A percentile compares a stretch with the other conserved stretches of the same genome.
Conservation (phyloP, 2,888 invertebrate species). For the Epiperipatus broadwayi region DNA sequence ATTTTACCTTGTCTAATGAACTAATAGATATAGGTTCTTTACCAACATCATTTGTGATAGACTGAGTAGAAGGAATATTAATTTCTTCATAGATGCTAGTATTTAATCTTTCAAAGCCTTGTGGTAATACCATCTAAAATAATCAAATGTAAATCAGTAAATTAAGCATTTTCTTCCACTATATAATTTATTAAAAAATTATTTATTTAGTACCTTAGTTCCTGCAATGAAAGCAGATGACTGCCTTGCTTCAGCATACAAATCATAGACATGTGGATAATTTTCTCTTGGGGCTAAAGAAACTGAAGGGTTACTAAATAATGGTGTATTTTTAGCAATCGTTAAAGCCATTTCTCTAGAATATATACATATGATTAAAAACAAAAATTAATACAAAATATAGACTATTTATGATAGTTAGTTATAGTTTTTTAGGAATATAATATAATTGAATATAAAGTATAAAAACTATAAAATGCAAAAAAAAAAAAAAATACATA, state of each 20-base stretch:
- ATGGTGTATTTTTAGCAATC: conserved; percentile 24
- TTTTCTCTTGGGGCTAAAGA: conserved; percentile 31
- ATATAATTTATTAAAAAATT: background rate
- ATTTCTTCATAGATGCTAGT: conserved; percentile 65
- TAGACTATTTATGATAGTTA: no score
- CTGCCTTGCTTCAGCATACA: conserved; percentile 45
- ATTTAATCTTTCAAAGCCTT: conserved; percentile 50
- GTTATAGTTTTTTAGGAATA: no score
- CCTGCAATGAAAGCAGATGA: conserved; percentile 56
- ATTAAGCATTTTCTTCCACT: background rate
- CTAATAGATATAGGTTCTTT: conserved; percentile 42
- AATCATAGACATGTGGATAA: conserved; percentile 75
- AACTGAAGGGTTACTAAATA: conserved; percentile 19
- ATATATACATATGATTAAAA: conserved; percentile 15
- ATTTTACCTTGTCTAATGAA: conserved; percentile 44
- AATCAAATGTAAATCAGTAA: conserved; percentile 7
- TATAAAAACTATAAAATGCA: no score
- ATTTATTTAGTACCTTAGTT: conserved; percentile 34
- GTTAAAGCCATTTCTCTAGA: conserved; percentile 29
- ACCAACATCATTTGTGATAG: conserved; percentile 41
- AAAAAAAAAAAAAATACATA: no score
- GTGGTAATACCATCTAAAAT: conserved; percentile 47
- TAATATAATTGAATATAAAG: no score
- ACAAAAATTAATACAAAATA: background rate
- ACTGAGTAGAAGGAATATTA: conserved; percentile 49